Evolutionary conservation across 1,140 invertebrate genomes (phyloP).

Genomic region (Zaprionus taronus): DNA sequence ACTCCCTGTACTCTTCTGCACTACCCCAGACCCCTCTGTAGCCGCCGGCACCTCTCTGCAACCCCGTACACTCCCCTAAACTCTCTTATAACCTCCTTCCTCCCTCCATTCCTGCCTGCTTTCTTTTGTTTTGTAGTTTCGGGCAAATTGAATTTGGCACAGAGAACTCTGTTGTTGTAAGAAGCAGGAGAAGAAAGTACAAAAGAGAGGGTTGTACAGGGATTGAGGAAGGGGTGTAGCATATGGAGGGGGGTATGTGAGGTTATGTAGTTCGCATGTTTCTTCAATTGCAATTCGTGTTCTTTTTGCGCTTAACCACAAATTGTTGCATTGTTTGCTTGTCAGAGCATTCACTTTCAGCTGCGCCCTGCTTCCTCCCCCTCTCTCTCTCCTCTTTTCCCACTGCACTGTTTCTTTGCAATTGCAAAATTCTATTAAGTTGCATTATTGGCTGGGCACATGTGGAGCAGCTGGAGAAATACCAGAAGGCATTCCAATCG

Average conservation of each 20-base stretch:
- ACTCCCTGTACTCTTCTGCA: not conserved
- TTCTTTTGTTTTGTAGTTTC: slow-evolving; percentile 73
- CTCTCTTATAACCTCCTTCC: no score
- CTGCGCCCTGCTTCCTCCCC: not conserved
- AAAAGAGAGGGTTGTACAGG: not conserved
- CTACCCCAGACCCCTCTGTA: no score
- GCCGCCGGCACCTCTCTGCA: no score
- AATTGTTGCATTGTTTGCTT: slow-evolving; percentile 66
- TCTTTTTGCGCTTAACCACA: slow-evolving; percentile 58
- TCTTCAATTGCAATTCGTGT: slow-evolving; percentile 68
- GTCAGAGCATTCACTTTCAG: slow-evolving; percentile 34
- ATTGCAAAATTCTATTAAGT: slow-evolving; percentile 63
- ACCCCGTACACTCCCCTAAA: no score
- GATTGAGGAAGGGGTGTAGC: not conserved
- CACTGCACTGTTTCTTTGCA: slow-evolving; percentile 2
- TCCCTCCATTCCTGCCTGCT: not conserved
- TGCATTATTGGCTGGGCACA: slow-evolving; percentile 52
- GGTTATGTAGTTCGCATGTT: slow-evolving; percentile 46
- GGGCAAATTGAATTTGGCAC: slow-evolving; percentile 78
- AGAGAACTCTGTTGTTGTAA: slow-evolving; percentile 49
- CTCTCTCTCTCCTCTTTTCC: not conserved
- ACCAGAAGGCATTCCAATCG: slow-evolving; percentile 3
- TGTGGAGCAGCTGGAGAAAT: slow-evolving; percentile 23
- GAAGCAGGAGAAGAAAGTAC: slow-evolving; percentile 8
- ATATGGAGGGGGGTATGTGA: slow-evolving; percentile 9